Evolutionary conservation across 92 coral and sea anemone species (phyloP), one percentile per base, ranked within the genome.

Genomic region (Desmophyllum pertusum): DNA sequence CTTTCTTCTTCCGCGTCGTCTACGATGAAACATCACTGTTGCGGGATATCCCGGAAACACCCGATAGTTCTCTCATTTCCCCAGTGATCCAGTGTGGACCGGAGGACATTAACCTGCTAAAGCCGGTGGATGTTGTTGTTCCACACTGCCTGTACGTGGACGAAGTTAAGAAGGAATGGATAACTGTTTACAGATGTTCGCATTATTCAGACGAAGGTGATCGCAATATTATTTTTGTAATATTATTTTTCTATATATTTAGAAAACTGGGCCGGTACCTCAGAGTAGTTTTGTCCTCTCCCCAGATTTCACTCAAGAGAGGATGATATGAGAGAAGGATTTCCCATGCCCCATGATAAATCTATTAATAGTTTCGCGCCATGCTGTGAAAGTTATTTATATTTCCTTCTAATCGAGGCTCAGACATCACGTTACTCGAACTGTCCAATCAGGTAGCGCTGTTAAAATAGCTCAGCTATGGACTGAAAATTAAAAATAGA

Each of bases 61-160:
- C 48, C 50, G 51, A 75, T 46, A 75, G 76, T 2, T 42, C 87
- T 45, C 81, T 84, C 3, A 84, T 84, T 48, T 75, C 75, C 23
- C 87, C 87, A 29, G 76, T 84, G 81, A 45, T 84, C 6, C 5
- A 75, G 27, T 84, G 87, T 48, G 87, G 87, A 5, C 87, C 87
- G 0, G 61, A 73, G 3, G 31, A 84, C 81, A 73, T 76, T 19
- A 75, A 59, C 37, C 57, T 65, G 18, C 38, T 31, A 10, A 84
- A 84, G 40, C 75, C 87, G 25, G 81, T 84, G 6, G 81, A 84
- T 21, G 75, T 84, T 19, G 38, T 76, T 42, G 62, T 84, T n/a
- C 87, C 87, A 35, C 87, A 84, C 27, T 84, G 87, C 70, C 42
- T 84, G 65, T 75, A 36, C 36, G 13, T 84, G 27, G 87, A 84